phyloP scores from a whole-genome alignment of 1,140 invertebrate species.

The Brachionus sp. region DNA sequence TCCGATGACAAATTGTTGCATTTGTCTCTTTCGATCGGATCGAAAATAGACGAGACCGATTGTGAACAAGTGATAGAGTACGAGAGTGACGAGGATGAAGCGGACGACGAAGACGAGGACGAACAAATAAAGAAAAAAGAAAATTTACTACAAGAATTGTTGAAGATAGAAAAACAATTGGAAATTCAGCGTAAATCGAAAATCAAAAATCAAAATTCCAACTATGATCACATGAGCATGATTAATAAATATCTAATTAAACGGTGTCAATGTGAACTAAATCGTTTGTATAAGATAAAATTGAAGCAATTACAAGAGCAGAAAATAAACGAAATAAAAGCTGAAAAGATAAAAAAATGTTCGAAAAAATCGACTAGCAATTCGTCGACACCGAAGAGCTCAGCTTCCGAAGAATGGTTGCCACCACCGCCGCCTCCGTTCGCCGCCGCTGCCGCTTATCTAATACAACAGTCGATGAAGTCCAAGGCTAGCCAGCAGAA shows the following conservation, averaged over 20 bases:
- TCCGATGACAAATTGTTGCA: background rate
- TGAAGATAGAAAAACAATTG: constrained; percentile 41
- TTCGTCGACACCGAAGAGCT: background rate
- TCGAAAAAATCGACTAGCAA: background rate
- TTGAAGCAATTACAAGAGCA: constrained; percentile 41
- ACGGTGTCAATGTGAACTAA: constrained; percentile 36
- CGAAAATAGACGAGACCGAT: background rate
- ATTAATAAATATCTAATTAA: constrained; percentile 43
- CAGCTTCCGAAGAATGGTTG: background rate
- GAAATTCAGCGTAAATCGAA: constrained; percentile 6
- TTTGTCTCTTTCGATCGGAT: background rate
- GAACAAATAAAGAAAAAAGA: constrained; percentile 45
- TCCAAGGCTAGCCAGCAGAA: background rate
- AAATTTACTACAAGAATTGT: constrained; percentile 14
- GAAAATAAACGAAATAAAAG: constrained; percentile 12
- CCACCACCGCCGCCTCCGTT: constrained; percentile 27
- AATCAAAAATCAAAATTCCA: background rate
- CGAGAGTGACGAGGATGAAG: background rate
- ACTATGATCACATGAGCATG: constrained; percentile 40
- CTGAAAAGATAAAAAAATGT: background rate
- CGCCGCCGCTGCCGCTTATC: background rate
- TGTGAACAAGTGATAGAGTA: background rate
- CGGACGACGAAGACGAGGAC: background rate
- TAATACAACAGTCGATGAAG: constrained; percentile 27
- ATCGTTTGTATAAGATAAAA: constrained; percentile 31